Conservation (phyloP, 2,797 vertebrate genomes). For the Bryconaethiops microstoma region DNA sequence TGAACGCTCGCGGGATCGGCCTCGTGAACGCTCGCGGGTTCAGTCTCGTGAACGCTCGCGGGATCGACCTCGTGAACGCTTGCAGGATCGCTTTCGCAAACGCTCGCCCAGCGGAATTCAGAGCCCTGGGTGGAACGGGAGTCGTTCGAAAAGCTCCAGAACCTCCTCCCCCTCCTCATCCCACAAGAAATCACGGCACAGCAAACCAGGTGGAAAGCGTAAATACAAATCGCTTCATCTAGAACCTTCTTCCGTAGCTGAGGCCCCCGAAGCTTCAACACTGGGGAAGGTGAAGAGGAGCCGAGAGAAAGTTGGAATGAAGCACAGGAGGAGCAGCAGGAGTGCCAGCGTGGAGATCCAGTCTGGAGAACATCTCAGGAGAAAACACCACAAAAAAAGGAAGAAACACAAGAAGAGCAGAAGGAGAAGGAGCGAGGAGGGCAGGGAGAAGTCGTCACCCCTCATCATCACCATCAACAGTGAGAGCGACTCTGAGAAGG, state of each 20-base stretch:
- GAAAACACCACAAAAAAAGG: conserved; percentile 87
- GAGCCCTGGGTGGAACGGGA: conserved; percentile 48
- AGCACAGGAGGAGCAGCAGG: conserved; percentile 69
- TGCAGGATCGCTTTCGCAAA: conserved; percentile 48
- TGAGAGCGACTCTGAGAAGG: conserved; percentile 62
- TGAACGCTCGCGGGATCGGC: background rate
- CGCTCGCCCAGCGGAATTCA: conserved; percentile 46
- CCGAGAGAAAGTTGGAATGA: conserved; percentile 76
- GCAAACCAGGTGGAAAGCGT: conserved; percentile 85
- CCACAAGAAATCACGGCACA: conserved; percentile 55
- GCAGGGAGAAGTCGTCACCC: conserved; percentile 69
- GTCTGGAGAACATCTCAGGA: conserved; percentile 69
- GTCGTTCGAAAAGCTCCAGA: conserved; percentile 62
- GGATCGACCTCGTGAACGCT: background rate
- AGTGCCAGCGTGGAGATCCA: conserved; percentile 85
- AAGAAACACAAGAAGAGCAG: conserved; percentile 90
- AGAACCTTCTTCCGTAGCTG: conserved; percentile 68
- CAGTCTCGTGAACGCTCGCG: conserved; percentile 40
- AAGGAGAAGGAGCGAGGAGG: conserved; percentile 71
- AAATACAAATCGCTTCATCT: conserved; percentile 93
- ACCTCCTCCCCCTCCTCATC: conserved; percentile 60
- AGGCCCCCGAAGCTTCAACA: conserved; percentile 38
- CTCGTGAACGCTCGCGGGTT: conserved; percentile 33
- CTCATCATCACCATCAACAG: conserved; percentile 83
- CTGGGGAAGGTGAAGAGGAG: conserved; percentile 73